phyloP scores from a whole-genome alignment of 1,140 invertebrate species.

The Drosophila grimshawi region DNA sequence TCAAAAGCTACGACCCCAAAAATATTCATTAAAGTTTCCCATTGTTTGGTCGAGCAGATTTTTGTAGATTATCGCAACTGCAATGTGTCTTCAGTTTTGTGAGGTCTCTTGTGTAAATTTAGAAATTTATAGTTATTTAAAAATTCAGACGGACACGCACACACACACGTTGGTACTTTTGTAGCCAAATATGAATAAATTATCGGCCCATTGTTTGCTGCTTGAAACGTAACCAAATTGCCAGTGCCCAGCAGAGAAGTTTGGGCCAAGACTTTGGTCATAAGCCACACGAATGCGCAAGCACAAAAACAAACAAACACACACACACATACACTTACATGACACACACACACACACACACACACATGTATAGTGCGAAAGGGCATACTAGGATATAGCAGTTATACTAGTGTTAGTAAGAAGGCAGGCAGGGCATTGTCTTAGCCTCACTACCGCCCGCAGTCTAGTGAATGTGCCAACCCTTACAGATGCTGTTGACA shows the following conservation, averaged over 20 bases:
- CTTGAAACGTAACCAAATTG: conserved; percentile 77
- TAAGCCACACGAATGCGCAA: conserved; percentile 63
- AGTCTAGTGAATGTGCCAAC: conserved; percentile 33
- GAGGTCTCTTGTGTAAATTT: conserved; percentile 79
- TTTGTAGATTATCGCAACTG: conserved; percentile 76
- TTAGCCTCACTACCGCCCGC: conserved; percentile 52
- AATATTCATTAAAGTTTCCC: conserved; percentile 79
- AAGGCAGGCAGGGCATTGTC: conserved; percentile 55
- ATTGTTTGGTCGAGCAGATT: conserved; percentile 71
- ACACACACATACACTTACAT: conserved; percentile 5
- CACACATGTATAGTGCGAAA: conserved; percentile 12
- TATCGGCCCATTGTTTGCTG: conserved; percentile 74
- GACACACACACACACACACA: conserved; percentile 22
- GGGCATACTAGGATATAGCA: neutral
- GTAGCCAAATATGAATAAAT: conserved; percentile 78
- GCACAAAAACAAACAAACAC: neutral
- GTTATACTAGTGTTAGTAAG: conserved; percentile 1
- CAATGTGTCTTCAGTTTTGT: conserved; percentile 74
- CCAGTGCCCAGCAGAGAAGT: conserved; percentile 46
- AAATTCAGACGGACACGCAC: conserved; percentile 61
- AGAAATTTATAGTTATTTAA: conserved; percentile 83
- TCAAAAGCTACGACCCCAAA: conserved; percentile 59
- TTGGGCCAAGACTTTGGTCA: conserved; percentile 66
- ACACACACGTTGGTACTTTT: conserved; percentile 46
- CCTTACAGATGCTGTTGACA: conserved; percentile 78